Percentiles rank a stretch among this genome's conserved stretches.
Evolutionary conservation across 2,797 vertebrate genomes (phyloP).

Genomic region (Pipistrellus pipistrellus): DNA sequence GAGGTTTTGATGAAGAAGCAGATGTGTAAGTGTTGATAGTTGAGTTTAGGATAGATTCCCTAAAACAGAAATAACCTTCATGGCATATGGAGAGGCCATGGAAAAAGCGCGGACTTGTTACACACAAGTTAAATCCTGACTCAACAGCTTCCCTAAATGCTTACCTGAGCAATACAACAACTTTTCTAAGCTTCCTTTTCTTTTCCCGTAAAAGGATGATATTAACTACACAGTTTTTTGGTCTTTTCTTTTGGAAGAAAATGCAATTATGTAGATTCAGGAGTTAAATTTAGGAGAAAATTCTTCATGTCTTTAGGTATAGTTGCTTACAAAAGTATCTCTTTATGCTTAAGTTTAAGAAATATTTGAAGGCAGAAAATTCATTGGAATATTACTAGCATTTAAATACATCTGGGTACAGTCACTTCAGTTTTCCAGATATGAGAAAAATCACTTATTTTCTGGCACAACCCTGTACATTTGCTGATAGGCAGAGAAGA

Average conservation of each 20-base stretch:
- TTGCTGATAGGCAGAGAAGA: background rate
- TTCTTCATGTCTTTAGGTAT: background rate
- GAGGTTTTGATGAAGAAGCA: conserved; percentile 19
- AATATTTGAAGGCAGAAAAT: conserved; percentile 36
- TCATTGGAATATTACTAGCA: background rate
- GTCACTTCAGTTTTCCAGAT: background rate
- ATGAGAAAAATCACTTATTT: background rate
- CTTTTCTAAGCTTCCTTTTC: background rate
- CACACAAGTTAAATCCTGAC: background rate
- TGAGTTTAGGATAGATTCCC: background rate
- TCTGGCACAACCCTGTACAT: background rate
- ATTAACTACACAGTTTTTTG: background rate
- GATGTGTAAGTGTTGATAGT: background rate
- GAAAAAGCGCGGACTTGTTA: background rate
- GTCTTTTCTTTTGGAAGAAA: background rate
- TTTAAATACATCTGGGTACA: background rate
- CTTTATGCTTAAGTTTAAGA: background rate
- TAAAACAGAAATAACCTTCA: background rate
- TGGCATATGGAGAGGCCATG: background rate
- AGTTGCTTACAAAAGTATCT: background rate
- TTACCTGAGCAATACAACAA: background rate
- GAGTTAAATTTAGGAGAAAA: background rate
- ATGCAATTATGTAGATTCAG: background rate
- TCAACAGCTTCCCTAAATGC: background rate
- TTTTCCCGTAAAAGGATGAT: background rate